phyloP scores from a whole-genome alignment of 2,888 invertebrate species.

The Athripsodes cinereus region DNA sequence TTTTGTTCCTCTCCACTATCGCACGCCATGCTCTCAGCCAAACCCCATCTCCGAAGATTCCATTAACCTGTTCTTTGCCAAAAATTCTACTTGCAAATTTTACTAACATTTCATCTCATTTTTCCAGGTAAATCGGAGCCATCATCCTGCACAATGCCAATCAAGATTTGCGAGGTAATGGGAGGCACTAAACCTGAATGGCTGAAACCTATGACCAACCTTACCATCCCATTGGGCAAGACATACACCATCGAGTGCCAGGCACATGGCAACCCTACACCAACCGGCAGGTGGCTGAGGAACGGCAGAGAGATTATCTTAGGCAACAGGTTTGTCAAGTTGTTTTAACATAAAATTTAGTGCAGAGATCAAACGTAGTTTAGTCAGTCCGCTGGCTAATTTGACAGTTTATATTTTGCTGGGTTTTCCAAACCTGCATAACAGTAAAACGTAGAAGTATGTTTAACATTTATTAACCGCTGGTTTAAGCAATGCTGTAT shows the following conservation, averaged over 20 bases:
- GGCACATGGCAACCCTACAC: constrained; percentile 83
- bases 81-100: neutral
- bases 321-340: constrained; percentile 55
- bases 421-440: too few species aligned
- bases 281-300: constrained; percentile 83
- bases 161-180: constrained; percentile 80
- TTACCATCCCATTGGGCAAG: constrained; percentile 75
- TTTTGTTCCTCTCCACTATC: too few species aligned
- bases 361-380: too few species aligned
- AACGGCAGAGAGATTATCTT: constrained; percentile 85
- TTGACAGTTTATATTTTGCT: too few species aligned
- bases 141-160: constrained; percentile 87
- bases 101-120: neutral
- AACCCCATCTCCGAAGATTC: too few species aligned
- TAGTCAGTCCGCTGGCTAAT: too few species aligned
- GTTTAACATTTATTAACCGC: too few species aligned
- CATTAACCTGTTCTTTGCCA: too few species aligned
- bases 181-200: constrained; percentile 93
- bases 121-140: constrained; percentile 68
- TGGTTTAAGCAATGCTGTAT: too few species aligned
- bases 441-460: too few species aligned
- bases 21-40: too few species aligned
- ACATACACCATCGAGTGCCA: constrained; percentile 79
- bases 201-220: constrained; percentile 69
- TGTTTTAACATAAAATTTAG: too few species aligned